phyloP scores from a whole-genome alignment of 2,113 vertebrate genomes.

The Rhynchomys soricoides region DNA sequence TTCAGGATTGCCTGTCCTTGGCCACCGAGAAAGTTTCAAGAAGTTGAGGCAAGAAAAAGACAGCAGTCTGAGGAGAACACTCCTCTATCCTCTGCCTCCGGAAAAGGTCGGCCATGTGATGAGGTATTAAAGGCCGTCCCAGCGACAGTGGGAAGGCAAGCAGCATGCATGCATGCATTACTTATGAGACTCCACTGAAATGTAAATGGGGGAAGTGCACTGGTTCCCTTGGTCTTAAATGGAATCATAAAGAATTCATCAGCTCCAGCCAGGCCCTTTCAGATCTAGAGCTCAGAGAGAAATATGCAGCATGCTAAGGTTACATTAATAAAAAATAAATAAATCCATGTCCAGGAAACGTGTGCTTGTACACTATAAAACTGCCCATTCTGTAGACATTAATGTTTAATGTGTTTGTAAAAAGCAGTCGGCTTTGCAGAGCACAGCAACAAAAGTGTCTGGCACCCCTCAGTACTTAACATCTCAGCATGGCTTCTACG shows the following conservation, averaged over 20 bases:
- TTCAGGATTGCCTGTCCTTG: neutral
- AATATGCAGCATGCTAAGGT: conserved; percentile 82
- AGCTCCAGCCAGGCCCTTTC: conserved; percentile 80
- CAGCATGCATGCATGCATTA: conserved; percentile 84
- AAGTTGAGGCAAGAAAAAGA: neutral
- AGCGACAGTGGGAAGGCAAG: conserved; percentile 53
- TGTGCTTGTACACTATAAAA: conserved; percentile 83
- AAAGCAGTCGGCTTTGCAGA: conserved; percentile 85
- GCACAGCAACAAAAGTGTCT: conserved; percentile 80
- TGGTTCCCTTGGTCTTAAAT: conserved; percentile 83
- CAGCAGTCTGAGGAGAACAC: conserved; percentile 8
- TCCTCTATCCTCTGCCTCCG: conserved; percentile 57
- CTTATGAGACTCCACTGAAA: conserved; percentile 84
- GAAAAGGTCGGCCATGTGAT: conserved; percentile 64
- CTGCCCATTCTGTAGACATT: conserved; percentile 88
- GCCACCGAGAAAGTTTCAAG: neutral
- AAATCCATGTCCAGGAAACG: conserved; percentile 85
- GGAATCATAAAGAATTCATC: conserved; percentile 84
- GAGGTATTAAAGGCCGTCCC: conserved; percentile 71
- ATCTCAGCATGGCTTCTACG: conserved; percentile 81
- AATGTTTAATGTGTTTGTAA: conserved; percentile 92
- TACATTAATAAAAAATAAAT: conserved; percentile 90
- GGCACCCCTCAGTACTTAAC: conserved; percentile 81
- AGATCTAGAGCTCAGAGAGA: conserved; percentile 78
- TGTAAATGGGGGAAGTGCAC: conserved; percentile 83